Evolutionary conservation across 2,113 vertebrate genomes (phyloP).

Genomic region (Pteruthius melanotis): DNA sequence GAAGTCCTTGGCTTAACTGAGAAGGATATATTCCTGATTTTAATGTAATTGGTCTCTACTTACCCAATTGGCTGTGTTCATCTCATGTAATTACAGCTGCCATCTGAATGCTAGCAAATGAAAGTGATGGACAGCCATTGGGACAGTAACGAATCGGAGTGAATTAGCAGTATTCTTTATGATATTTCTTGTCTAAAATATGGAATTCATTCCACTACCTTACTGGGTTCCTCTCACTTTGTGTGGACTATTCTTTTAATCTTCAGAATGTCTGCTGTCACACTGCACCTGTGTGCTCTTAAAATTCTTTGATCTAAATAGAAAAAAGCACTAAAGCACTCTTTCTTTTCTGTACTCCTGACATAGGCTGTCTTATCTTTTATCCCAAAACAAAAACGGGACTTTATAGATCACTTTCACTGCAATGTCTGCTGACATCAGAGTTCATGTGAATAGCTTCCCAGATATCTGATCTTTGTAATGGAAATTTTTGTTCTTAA

Average conservation of each 20-base stretch:
- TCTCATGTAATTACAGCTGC: background rate
- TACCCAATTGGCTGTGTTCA: background rate
- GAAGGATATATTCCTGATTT: background rate
- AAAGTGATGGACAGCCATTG: background rate
- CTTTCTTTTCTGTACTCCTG: background rate
- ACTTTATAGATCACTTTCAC: background rate
- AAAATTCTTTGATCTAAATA: background rate
- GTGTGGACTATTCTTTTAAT: background rate
- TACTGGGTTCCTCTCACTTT: background rate
- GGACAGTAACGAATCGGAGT: background rate
- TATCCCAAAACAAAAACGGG: background rate
- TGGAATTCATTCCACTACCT: background rate
- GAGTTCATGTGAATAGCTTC: background rate
- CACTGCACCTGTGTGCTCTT: background rate
- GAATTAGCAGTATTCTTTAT: background rate
- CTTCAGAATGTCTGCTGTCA: background rate
- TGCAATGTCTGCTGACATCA: background rate
- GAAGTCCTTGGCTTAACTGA: background rate
- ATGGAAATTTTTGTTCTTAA: background rate
- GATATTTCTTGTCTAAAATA: background rate
- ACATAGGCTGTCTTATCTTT: background rate
- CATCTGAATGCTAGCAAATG: background rate
- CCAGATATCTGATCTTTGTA: background rate
- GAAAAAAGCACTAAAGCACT: background rate
- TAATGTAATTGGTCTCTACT: background rate